Conservation (phyloP, 37 sponge, comb jelly and placozoan species). For the Halisarca cf. caerulea region DNA sequence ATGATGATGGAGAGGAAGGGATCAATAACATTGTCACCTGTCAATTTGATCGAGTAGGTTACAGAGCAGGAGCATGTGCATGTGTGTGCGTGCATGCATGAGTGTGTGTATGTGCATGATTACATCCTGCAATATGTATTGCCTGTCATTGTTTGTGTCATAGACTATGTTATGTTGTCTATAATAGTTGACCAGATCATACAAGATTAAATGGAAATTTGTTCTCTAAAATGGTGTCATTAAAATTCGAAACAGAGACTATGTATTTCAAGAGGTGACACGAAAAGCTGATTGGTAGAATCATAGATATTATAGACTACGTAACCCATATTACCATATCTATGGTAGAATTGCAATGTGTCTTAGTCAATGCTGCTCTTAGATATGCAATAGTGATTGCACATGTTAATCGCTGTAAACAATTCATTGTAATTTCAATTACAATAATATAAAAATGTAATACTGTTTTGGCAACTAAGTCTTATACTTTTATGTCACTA, state of each 20-base stretch:
- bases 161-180: too few species aligned
- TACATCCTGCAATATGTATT: too few species aligned
- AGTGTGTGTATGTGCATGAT: too few species aligned
- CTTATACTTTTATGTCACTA: too few species aligned
- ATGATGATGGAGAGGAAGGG: conserved; percentile 70
- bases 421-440: not conserved
- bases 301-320: too few species aligned
- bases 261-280: conserved; percentile 85
- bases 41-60: conserved; percentile 91
- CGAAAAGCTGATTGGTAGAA: conserved; percentile 98
- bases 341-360: conserved; percentile 61
- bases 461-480: too few species aligned
- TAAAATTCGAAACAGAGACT: conserved; percentile 85
- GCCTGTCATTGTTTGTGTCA: too few species aligned
- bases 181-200: conserved; percentile 16
- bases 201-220: conserved; percentile 90
- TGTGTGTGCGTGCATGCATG: too few species aligned
- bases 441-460: too few species aligned
- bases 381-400: not conserved
- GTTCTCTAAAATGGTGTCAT: conserved; percentile 95
- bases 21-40: conserved; percentile 92
- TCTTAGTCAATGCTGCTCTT: too few species aligned
- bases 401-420: not conserved
- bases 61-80: not conserved
- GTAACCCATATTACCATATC: too few species aligned